Evolutionary conservation across 2,888 invertebrate species (phyloP).

Genomic region (Dyspetes luteomarginatus): DNA sequence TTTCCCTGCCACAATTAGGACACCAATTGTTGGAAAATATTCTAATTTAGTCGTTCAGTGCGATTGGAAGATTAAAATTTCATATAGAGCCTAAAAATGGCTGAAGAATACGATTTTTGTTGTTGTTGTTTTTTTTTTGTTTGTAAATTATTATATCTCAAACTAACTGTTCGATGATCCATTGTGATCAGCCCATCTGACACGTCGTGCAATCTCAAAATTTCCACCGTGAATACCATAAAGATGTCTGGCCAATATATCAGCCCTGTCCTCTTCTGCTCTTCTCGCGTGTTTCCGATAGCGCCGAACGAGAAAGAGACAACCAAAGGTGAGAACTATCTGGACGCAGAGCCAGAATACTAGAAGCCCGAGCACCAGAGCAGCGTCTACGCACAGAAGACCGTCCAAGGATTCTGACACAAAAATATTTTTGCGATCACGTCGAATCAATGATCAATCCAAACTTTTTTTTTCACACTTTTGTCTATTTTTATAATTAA

Average conservation of each 20-base stretch:
- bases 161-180: slow-evolving; percentile 73
- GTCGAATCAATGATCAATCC: slow-evolving; percentile 8
- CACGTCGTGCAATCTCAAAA: slow-evolving; percentile 78
- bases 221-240: slow-evolving; percentile 81
- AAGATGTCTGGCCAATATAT: slow-evolving; percentile 78
- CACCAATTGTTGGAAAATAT: not conserved
- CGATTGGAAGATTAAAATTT: no score
- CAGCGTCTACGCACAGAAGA: slow-evolving; percentile 87
- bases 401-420: slow-evolving; percentile 75
- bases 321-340: slow-evolving; percentile 85
- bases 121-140: not conserved
- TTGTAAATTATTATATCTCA: slow-evolving; percentile 4
- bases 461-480: no score
- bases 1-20: not conserved
- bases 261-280: slow-evolving; percentile 80
- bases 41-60: no score
- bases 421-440: slow-evolving; percentile 32
- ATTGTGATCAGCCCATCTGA: slow-evolving; percentile 80
- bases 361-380: slow-evolving; percentile 87
- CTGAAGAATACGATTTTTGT: no score
- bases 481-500: no score
- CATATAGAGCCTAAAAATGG: no score
- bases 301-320: slow-evolving; percentile 85
- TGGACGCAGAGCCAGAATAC: slow-evolving; percentile 87
- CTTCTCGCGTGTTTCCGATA: slow-evolving; percentile 81